Percentiles rank a stretch among this genome's conserved stretches.
phyloP scores from a whole-genome alignment of 2,113 vertebrate genomes.

The Natator depressus region DNA sequence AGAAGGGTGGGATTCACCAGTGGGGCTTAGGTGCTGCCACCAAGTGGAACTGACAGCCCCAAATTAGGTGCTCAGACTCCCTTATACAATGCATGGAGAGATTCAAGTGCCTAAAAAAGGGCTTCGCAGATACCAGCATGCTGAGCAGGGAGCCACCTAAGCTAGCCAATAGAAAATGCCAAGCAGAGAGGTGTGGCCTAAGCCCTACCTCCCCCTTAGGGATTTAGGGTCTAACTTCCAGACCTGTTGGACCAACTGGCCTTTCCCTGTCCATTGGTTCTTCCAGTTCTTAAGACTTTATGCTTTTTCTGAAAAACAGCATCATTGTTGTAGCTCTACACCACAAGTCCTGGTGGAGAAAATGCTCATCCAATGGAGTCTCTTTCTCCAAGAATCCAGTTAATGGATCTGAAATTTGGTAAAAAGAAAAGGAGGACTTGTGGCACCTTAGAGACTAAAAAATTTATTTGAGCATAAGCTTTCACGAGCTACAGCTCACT shows the following conservation, averaged over 20 bases:
- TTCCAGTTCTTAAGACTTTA: neutral
- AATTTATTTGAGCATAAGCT: too few species aligned
- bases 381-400: neutral
- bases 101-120: neutral
- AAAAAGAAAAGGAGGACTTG: too few species aligned
- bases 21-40: neutral
- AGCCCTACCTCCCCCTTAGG: neutral
- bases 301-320: neutral
- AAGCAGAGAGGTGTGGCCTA: neutral
- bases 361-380: neutral
- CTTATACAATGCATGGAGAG: neutral
- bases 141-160: neutral
- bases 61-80: neutral
- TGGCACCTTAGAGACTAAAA: too few species aligned
- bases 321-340: fast-evolving
- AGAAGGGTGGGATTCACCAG: neutral
- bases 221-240: neutral
- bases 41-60: neutral
- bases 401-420: neutral
- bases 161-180: neutral
- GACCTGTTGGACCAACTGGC: neutral
- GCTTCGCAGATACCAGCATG: neutral
- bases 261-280: neutral
- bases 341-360: fast-evolving
- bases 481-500: too few species aligned